Evolutionary conservation across 2,113 vertebrate species (phyloP).

Genomic region (Spea multiplicata): DNA sequence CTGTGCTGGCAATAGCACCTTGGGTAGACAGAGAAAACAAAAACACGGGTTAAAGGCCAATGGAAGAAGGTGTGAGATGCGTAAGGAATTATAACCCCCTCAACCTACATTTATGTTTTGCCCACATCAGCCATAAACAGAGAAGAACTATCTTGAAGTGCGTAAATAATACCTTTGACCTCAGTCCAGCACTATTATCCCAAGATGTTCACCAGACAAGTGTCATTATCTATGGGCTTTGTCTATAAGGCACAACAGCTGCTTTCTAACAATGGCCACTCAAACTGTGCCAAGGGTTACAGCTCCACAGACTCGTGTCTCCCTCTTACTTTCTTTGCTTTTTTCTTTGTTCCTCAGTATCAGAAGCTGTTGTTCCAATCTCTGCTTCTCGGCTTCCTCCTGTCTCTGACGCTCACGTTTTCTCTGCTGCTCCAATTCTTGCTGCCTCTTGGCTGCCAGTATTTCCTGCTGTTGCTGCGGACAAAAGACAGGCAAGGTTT

Average conservation of each 20-base stretch:
- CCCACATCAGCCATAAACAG: neutral
- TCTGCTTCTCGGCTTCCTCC: slow-evolving; percentile 79
- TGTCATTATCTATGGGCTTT: too few relatives aligned
- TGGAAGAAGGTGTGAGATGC: neutral
- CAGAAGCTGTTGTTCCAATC: slow-evolving; percentile 77
- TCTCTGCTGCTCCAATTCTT: slow-evolving; percentile 78
- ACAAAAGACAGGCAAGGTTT: neutral
- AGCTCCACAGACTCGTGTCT: neutral
- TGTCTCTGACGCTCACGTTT: slow-evolving; percentile 75
- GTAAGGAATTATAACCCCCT: too few relatives aligned
- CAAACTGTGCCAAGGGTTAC: neutral
- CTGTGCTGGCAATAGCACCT: slow-evolving; percentile 94
- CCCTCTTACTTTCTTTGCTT: slow-evolving; percentile 75
- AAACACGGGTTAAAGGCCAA: neutral
- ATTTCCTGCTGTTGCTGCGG: slow-evolving; percentile 80
- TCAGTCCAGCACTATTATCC: too few relatives aligned
- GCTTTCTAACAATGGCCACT: neutral
- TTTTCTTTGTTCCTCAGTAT: slow-evolving; percentile 79
- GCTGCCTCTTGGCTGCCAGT: slow-evolving; percentile 75
- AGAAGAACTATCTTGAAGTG: neutral
- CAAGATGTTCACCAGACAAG: too few relatives aligned
- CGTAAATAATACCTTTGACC: too few relatives aligned
- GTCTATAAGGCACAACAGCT: too few relatives aligned
- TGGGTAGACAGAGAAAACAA: neutral
- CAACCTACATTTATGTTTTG: too few relatives aligned